A percentile compares a stretch with the other conserved stretches of the same genome.
Conservation (phyloP, 2,888 invertebrate species). For the Exocentrus adspersus region DNA sequence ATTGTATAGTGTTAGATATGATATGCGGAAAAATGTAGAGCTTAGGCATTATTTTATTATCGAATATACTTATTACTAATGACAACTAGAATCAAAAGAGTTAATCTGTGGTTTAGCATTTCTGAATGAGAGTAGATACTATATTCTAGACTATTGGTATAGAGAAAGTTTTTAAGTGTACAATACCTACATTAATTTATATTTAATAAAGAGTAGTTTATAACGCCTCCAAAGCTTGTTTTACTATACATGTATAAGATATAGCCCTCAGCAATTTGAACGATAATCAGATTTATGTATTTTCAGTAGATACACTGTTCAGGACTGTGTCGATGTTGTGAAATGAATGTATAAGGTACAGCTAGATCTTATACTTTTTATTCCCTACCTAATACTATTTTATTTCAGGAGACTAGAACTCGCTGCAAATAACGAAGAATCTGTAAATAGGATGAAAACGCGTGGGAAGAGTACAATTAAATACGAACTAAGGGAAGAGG, state of each 20-base stretch:
- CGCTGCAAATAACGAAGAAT: not conserved
- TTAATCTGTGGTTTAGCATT: too few species aligned
- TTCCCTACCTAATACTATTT: slow-evolving; percentile 2
- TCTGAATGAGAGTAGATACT: too few species aligned
- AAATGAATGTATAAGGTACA: not conserved
- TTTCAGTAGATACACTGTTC: too few species aligned
- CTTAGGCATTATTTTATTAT: not conserved
- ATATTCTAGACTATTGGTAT: too few species aligned
- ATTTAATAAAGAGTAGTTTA: too few species aligned
- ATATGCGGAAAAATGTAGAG: not conserved
- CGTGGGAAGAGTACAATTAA: not conserved
- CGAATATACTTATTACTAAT: not conserved
- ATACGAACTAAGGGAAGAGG: slow-evolving; percentile 3
- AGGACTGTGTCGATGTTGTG: too few species aligned
- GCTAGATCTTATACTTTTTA: not conserved
- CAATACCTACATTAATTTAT: too few species aligned
- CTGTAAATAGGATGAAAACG: not conserved
- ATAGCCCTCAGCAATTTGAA: too few species aligned
- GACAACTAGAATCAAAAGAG: not conserved
- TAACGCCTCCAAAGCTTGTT: too few species aligned
- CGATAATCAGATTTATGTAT: too few species aligned
- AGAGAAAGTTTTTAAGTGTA: too few species aligned
- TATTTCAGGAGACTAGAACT: not conserved
- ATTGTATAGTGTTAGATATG: slow-evolving; percentile 3
- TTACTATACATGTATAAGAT: too few species aligned